Base-by-base conservation (phyloP, 2,797 vertebrate genomes). In the Crax fasciolata region DNA sequence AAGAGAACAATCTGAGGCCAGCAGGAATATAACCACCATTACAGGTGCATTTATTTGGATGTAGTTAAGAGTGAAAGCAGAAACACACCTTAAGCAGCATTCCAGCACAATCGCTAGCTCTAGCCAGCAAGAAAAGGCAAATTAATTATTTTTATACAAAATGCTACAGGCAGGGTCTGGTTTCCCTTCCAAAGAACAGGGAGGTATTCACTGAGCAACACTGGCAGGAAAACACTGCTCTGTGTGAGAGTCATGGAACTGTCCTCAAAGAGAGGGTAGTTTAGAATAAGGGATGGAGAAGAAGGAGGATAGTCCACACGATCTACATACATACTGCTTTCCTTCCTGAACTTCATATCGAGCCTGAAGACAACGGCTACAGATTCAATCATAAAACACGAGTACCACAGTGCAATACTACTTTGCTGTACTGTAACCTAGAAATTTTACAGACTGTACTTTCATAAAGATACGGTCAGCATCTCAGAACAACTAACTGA, bases 101-200 rank as follows among this genome's bases (percentile, higher is more conserved):
- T 21, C 21, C 19, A 57, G n/a, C 17, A n/a, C 10, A 35, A 5
- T 4, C 27, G 27, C 3, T 14, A 78, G 11, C 46, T 89, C 58
- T 78, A 13, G 32, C 27, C 54, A 81, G 46, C 13, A 39, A 3
- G 30, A 59, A 89, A 49, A 77, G 7, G 43, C 0, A 48, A 77
- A 63, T 25, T 3, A 2, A 2, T 4, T 10, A 46, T 25, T 54
- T 48, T 10, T 58, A 2, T 24, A 57, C 2, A 11, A 65, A 84
- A 81, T 24, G 15, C 13, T 55, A 55, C 25, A 71, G n/a, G 11
- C 66, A 63, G 43, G n/a, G 12, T 49, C 44, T 90, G 24, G 39
- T 71, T 3, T 2, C 9, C 10, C 21, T 75, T 25, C 44, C 12
- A 28, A 0, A 1, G 52, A 57, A 61, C 1, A 21, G 3, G 6